Percentiles rank a stretch among this genome's conserved stretches.
These are phyloP conservation scores for Cordylochernes scorpioides DNA, from an alignment of 2,888 invertebrate genomes.

Conservation along the genomic window DNA sequence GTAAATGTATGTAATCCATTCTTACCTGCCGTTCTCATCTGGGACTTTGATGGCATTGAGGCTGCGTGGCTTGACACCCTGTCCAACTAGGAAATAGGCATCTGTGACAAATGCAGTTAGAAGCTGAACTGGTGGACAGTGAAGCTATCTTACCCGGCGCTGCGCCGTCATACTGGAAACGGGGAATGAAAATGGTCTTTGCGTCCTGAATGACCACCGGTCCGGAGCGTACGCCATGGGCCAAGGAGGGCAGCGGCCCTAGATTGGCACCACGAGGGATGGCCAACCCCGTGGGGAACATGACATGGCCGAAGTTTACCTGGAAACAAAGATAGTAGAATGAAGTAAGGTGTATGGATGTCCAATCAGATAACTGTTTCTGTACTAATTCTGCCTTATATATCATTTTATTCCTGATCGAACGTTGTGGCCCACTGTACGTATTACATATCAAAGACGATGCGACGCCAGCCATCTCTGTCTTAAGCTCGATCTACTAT, in stretches of 20 bases:
- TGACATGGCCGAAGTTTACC: slow-evolving; percentile 15
- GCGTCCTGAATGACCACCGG: slow-evolving; percentile 70
- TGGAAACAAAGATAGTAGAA: slow-evolving; percentile 1
- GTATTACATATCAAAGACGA: too few relatives aligned
- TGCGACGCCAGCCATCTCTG: too few relatives aligned
- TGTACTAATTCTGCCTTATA: background rate
- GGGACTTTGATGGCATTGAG: slow-evolving; percentile 61
- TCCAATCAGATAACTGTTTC: background rate
- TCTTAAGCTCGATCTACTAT: too few relatives aligned
- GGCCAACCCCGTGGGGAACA: slow-evolving; percentile 12
- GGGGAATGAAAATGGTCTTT: slow-evolving; percentile 56
- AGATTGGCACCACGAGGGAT: slow-evolving; percentile 34
- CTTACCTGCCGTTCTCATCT: slow-evolving; percentile 51
- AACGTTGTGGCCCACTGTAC: too few relatives aligned
- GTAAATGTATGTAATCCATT: too few relatives aligned
- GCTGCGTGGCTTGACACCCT: slow-evolving; percentile 43
- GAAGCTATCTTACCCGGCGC: slow-evolving; percentile 30
- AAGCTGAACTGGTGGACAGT: background rate
- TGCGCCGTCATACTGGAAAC: slow-evolving; percentile 67
- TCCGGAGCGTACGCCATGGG: slow-evolving; percentile 63
- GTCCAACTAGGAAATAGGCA: slow-evolving; percentile 79
- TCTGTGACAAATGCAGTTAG: slow-evolving; percentile 24
- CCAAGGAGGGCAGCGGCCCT: slow-evolving; percentile 59
- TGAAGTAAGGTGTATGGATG: background rate
- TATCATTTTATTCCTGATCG: too few relatives aligned